Conservation (phyloP, 2,888 invertebrate genomes). For the Penaeus monodon region DNA sequence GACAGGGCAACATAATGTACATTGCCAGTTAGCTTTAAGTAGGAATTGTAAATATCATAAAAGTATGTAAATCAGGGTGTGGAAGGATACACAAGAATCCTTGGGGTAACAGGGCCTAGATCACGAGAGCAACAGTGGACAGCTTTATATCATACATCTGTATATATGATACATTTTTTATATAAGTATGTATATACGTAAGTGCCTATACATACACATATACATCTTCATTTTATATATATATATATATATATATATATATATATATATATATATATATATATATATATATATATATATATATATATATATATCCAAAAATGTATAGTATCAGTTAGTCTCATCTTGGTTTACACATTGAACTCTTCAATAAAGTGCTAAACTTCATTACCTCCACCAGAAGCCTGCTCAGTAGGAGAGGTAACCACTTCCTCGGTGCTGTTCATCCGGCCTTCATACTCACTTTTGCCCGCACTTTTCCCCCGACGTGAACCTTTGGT, state of each 20-base stretch:
- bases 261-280: neutral
- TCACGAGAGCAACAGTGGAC: neutral
- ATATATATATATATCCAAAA: no score
- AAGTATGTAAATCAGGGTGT: no score
- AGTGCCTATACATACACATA: no score
- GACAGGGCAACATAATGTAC: no score
- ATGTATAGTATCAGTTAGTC: neutral
- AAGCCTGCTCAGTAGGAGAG: slow-evolving; percentile 16
- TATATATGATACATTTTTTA: neutral
- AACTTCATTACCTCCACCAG: slow-evolving; percentile 43
- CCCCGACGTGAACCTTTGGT: slow-evolving; percentile 27
- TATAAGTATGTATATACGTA: neutral
- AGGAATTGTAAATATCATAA: no score
- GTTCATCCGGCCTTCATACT: slow-evolving; percentile 20
- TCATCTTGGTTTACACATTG: neutral
- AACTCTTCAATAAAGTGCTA: slow-evolving; percentile 13
- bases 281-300: neutral
- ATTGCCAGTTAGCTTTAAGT: no score
- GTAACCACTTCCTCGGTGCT: slow-evolving; percentile 39
- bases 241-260: slow-evolving; percentile 6
- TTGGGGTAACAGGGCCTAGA: no score
- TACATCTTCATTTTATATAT: neutral
- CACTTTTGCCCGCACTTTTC: slow-evolving; percentile 35
- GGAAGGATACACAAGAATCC: no score
- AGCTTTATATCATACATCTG: neutral